phyloP scores from a whole-genome alignment of 2,113 vertebrate species.

The Zapus hudsonius region DNA sequence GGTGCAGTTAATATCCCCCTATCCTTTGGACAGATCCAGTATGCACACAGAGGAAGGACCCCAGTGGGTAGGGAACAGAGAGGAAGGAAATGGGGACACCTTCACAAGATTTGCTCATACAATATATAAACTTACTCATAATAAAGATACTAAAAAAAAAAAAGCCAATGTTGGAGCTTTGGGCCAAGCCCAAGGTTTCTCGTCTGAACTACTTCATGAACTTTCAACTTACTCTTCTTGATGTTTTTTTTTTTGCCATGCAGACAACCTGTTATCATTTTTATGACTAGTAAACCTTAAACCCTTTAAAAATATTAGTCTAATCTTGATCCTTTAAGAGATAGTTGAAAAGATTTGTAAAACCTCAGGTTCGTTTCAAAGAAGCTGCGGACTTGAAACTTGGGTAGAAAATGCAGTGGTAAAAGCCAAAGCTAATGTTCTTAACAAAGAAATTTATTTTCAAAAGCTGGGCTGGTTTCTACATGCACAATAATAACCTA shows the following conservation, averaged over 20 bases:
- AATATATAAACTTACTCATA: too few species aligned
- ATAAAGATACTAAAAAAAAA: too few species aligned
- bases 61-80: too few species aligned
- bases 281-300: slow-evolving; percentile 34
- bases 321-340: slow-evolving; percentile 11
- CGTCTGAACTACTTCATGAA: background rate
- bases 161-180: too few species aligned
- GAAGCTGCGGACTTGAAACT: background rate
- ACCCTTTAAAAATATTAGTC: background rate
- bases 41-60: too few species aligned
- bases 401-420: background rate
- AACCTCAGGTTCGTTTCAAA: background rate
- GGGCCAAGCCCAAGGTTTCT: background rate
- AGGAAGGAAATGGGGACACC: too few species aligned
- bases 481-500: background rate
- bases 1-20: too few species aligned
- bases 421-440: background rate
- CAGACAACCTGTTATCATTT: slow-evolving; percentile 35
- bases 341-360: slow-evolving; percentile 5
- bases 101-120: too few species aligned
- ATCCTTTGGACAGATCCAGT: too few species aligned
- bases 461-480: background rate
- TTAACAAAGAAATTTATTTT: background rate
- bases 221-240: background rate
- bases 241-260: background rate